These are phyloP conservation scores for Aphodius granarius DNA, from an alignment of 2,888 invertebrate genomes.

Conservation along the genomic window DNA sequence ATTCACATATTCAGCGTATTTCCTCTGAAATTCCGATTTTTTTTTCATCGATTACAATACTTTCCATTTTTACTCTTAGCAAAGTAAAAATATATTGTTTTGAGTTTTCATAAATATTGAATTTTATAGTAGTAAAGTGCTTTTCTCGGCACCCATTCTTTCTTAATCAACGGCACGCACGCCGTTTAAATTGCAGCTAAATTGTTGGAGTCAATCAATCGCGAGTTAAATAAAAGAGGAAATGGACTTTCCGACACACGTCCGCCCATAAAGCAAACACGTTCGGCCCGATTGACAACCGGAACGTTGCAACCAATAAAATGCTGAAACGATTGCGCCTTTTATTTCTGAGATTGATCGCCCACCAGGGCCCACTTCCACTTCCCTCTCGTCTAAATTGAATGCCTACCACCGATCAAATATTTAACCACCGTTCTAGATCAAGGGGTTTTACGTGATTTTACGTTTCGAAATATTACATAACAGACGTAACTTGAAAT, in stretches of 20 bases:
- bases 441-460: not conserved
- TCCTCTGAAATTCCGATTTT: too few species aligned
- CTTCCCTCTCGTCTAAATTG: not conserved
- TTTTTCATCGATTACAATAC: too few species aligned
- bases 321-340: not conserved
- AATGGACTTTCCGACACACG: not conserved
- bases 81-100: too few species aligned
- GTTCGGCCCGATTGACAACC: not conserved
- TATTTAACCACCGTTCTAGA: not conserved
- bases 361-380: not conserved
- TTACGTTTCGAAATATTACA: not conserved
- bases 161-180: not conserved
- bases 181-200: not conserved
- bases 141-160: too few species aligned
- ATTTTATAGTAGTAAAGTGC: too few species aligned
- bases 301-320: not conserved
- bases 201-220: not conserved
- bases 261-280: not conserved
- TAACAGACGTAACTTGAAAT: too few species aligned
- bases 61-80: too few species aligned
- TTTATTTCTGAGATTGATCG: not conserved
- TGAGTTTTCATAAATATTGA: too few species aligned
- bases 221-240: too few species aligned
- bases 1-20: too few species aligned
- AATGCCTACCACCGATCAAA: not conserved